Evolutionary conservation across 2,113 vertebrate species (phyloP), one percentile per base, ranked within the genome.

Genomic region (Corythornis madagascariensis): DNA sequence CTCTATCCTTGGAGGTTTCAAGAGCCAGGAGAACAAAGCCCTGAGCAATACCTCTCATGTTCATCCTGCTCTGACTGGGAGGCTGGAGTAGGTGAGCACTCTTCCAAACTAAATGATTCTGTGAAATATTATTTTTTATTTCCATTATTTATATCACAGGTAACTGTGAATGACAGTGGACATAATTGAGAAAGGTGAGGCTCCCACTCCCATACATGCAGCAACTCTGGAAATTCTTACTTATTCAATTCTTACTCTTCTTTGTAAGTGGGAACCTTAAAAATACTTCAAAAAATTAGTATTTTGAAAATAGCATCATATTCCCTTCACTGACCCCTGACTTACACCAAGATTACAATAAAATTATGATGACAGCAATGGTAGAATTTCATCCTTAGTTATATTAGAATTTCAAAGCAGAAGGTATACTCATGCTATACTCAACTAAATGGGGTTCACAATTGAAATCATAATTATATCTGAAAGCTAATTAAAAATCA

Each of bases 401-500:
- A 53, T 16, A 89, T 22, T 25, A 88, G n/a, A 89, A 86, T 78
- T 86, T 94, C 63, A 91, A 88, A 93, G 28, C 16, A 79, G 35
- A 88, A 93, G 15, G 28, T 50, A 75, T 59, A 69, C 13, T 61
- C 3, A 2, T 22, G 26, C 29, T 69, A 55, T 56, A 50, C 10
- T 52, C 19, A 64, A 78, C 4, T 19, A 84, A 84, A 19, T 6
- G 10, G 28, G 5, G 4, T 84, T 85, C 82, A 66, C 21, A 43
- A 14, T 70, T 90, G 63, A 92, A 84, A 92, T 87, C 22, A 3
- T 66, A 91, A 90, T 84, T 86, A 79, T 63, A 40, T 76, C 47
- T 84, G 74, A 82, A 93, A 93, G 70, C 25, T 79, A 87, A 87
- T 90, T 90, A 67, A 87, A 93, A 96, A 89, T 93, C 83, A 50